Evolutionary conservation across 2,797 vertebrate genomes (phyloP).

Genomic region (Pogoniulus pusillus): DNA sequence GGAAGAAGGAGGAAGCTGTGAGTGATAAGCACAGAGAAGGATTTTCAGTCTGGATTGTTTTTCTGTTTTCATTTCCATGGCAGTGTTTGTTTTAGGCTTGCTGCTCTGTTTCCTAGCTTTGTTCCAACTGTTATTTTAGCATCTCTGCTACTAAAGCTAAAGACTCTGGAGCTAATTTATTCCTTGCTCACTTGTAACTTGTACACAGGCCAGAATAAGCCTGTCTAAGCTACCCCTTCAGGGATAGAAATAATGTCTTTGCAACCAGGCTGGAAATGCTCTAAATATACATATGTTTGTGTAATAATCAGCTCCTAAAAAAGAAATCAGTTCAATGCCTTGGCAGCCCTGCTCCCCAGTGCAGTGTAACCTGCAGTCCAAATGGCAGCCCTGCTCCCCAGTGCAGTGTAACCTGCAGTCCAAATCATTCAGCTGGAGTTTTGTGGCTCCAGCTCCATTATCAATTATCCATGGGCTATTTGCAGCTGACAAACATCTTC

Average conservation of each 20-base stretch:
- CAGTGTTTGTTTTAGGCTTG: neutral
- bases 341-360: neutral
- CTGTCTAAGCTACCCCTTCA: neutral
- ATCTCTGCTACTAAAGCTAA: neutral
- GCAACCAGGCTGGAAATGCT: neutral
- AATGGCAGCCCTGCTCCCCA: neutral
- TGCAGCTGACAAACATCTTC: conserved; percentile 24
- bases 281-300: neutral
- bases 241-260: neutral
- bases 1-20: neutral
- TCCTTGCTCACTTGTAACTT: neutral
- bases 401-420: neutral
- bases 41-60: neutral
- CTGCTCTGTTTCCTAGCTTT: neutral
- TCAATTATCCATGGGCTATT: conserved; percentile 27
- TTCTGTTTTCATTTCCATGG: neutral
- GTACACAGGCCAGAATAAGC: neutral
- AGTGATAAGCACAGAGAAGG: neutral
- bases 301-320: conserved; percentile 13
- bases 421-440: neutral
- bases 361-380: no score
- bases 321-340: neutral
- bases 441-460: conserved; percentile 15
- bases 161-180: neutral
- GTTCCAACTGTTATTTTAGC: neutral